Evolutionary conservation across 2,113 vertebrate species (phyloP).

Genomic region (Alligator mississippiensis): DNA sequence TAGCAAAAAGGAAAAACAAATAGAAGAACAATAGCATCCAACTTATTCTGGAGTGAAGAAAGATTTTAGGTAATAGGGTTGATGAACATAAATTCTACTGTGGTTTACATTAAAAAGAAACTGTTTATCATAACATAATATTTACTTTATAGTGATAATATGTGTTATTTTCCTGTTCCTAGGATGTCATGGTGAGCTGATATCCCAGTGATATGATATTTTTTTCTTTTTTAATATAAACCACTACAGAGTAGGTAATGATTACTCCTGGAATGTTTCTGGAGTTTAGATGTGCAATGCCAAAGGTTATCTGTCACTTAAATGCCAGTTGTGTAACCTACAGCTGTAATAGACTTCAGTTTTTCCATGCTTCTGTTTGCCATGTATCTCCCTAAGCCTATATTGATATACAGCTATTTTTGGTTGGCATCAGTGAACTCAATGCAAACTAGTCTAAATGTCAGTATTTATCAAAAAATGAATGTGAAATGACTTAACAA

Average conservation of each 20-base stretch:
- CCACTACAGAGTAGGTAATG: accelerated
- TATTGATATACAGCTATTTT: neutral
- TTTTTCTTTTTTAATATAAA: neutral
- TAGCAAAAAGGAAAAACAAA: neutral
- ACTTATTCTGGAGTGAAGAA: neutral
- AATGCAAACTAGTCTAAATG: neutral
- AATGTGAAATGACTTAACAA: neutral
- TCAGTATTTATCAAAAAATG: neutral
- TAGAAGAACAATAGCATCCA: neutral
- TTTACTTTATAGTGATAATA: neutral
- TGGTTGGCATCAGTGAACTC: neutral
- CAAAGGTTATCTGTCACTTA: neutral
- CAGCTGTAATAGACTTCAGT: neutral
- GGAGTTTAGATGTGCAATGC: neutral
- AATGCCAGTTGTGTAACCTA: neutral
- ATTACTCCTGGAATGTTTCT: neutral
- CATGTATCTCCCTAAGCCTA: neutral
- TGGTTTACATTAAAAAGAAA: neutral
- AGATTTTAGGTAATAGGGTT: neutral
- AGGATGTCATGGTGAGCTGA: neutral
- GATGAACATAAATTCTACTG: neutral
- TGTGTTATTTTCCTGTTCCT: neutral
- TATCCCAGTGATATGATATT: neutral
- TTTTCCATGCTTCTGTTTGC: neutral
- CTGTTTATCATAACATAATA: neutral